Base-by-base conservation (phyloP, 2,113 vertebrate genomes). In the Peromyscus californicus region DNA sequence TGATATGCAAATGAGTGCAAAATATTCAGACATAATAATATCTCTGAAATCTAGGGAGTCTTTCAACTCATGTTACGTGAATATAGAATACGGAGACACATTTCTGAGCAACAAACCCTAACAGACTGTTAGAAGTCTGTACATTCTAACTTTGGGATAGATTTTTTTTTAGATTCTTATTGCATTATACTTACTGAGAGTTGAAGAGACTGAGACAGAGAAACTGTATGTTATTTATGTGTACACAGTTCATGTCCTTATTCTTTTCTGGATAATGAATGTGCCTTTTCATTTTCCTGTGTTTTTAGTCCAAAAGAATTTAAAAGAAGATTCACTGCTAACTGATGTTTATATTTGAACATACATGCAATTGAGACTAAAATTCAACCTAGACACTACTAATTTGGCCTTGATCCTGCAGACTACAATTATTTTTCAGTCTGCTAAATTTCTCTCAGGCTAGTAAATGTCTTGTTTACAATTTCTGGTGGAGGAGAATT, bases 21-120 rank as follows among this genome's bases (percentile, higher is more conserved):
- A 78, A 45, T 26, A 63, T 92, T 69, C 31, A n/a, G 45, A 92
- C 61, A 63, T 70, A 92, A 90, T 59, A 95, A 57, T 92, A 8
- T 31, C 12, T 89, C 31, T 90, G 63, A 95, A 92, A 48, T 79
- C 7, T 54, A 90, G 7, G 54, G 31, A 51, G 15, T 51, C 42
- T 89, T 70, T 92, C 8, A 54, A 54, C 3, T 96, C 24, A 78
- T 78, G 8, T 54, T 84, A 70, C 84, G 45, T 36, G 51, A 45
- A 84, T 54, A 93, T 70, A 69, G 39, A 54, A 83, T 61, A 93
- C 36, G 61, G 59, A 22, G 48, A 31, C 33, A 83, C 24, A 51
- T 65, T 78, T 94, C 29, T 78, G 48, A 84, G n/a, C 1, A 54
- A 61, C 4, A 63, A 42, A 9, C 61, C 12, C 7, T 93, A 86